Evolutionary conservation across 2,113 vertebrate species (phyloP).

Genomic region (Strix aluco): DNA sequence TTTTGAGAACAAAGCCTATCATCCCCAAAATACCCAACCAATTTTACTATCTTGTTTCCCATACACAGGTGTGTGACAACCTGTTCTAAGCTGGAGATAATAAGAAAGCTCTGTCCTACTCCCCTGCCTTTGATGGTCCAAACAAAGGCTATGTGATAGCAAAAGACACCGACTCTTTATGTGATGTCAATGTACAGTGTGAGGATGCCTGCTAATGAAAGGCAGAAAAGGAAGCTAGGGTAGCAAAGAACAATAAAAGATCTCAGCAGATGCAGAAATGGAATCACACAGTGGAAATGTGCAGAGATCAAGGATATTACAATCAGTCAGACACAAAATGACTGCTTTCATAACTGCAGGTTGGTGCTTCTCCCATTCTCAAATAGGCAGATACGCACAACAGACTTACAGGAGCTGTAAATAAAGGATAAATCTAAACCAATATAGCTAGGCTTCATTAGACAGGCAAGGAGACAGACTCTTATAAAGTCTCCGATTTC

Average conservation of each 20-base stretch:
- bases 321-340: neutral
- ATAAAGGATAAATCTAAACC: neutral
- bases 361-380: neutral
- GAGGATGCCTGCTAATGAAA: neutral
- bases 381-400: neutral
- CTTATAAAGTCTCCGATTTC: neutral
- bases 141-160: neutral
- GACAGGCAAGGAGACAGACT: neutral
- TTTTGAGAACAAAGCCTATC: neutral
- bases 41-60: neutral
- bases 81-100: neutral
- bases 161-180: neutral
- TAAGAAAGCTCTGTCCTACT: neutral
- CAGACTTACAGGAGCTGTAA: neutral
- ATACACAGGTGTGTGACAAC: neutral
- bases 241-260: neutral
- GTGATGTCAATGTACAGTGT: neutral
- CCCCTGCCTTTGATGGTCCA: neutral
- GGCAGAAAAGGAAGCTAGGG: neutral
- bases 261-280: neutral
- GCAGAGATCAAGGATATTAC: neutral
- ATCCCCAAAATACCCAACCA: neutral
- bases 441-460: neutral
- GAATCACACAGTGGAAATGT: neutral
- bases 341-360: neutral